Evolutionary conservation across 2,113 vertebrate species (phyloP).

Genomic region (Ailurus styani): DNA sequence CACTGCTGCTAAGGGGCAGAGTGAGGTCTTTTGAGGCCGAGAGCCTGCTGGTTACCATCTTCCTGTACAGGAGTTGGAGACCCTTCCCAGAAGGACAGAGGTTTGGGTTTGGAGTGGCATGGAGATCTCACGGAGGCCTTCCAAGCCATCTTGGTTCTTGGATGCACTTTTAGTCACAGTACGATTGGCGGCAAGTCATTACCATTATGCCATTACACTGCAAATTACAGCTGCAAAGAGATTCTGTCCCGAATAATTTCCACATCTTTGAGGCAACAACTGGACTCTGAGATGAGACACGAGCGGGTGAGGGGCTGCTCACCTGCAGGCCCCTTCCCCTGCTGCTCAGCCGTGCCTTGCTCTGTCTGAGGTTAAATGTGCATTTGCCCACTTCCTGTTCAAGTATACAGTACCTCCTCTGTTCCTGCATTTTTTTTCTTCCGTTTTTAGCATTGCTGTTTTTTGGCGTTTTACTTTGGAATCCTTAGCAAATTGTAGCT

Average conservation of each 20-base stretch:
- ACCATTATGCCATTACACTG: not conserved
- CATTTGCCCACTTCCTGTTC: not conserved
- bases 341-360: rapidly evolving
- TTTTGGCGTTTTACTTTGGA: not conserved
- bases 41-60: not conserved
- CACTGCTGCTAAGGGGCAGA: not conserved
- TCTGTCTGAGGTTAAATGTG: not conserved
- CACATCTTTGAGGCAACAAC: not conserved
- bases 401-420: not conserved
- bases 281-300: not conserved
- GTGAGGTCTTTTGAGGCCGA: not conserved
- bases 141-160: not conserved
- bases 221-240: not conserved
- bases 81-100: not conserved
- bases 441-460: not conserved
- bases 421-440: not conserved
- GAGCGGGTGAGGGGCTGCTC: not conserved
- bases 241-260: not conserved
- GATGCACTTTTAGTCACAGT: not conserved
- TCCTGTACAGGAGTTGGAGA: not conserved
- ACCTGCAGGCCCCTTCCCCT: not conserved
- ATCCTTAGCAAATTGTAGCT: not conserved
- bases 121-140: not conserved
- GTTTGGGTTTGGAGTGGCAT: not conserved
- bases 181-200: not conserved